Conservation (phyloP, 2,888 invertebrate genomes). For the Ischnura elegans region DNA sequence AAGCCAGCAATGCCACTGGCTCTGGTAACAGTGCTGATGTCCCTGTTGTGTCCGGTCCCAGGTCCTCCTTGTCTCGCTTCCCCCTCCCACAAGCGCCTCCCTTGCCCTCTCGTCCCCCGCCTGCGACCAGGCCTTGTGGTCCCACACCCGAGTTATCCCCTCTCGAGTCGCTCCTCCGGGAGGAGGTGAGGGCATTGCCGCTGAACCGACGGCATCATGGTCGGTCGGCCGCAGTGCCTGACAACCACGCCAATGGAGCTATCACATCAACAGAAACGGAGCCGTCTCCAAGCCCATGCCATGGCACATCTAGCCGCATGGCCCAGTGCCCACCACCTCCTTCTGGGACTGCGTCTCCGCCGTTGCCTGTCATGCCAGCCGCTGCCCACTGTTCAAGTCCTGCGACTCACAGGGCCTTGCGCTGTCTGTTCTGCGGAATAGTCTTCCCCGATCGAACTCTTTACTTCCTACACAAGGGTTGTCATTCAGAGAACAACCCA, state of each 20-base stretch:
- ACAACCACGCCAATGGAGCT: slow-evolving; percentile 81
- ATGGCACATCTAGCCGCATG: slow-evolving; percentile 78
- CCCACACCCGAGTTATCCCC: slow-evolving; percentile 83
- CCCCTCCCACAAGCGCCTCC: slow-evolving; percentile 60
- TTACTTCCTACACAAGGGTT: slow-evolving; percentile 98
- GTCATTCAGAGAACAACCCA: slow-evolving; percentile 98
- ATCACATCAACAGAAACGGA: slow-evolving; percentile 87
- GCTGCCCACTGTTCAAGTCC: slow-evolving; percentile 42
- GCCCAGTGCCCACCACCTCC: slow-evolving; percentile 71
- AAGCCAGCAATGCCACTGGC: slow-evolving; percentile 69
- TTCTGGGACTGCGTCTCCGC: slow-evolving; percentile 67
- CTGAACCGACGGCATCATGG: slow-evolving; percentile 44
- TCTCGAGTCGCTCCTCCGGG: slow-evolving; percentile 89
- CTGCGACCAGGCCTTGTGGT: slow-evolving; percentile 71
- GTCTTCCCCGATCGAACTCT: slow-evolving; percentile 97
- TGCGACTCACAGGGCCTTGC: slow-evolving; percentile 41
- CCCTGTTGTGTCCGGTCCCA: background rate
- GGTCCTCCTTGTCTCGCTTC: slow-evolving; percentile 9
- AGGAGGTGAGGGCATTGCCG: slow-evolving; percentile 84
- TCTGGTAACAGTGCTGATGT: slow-evolving; percentile 77
- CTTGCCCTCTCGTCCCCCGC: background rate
- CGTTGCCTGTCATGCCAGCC: slow-evolving; percentile 67
- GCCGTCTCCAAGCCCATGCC: slow-evolving; percentile 76
- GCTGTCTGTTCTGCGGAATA: slow-evolving; percentile 94
- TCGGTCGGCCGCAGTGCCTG: slow-evolving; percentile 75